Conservation (phyloP, 2,888 invertebrate genomes). For the Willowsia nigromaculata region DNA sequence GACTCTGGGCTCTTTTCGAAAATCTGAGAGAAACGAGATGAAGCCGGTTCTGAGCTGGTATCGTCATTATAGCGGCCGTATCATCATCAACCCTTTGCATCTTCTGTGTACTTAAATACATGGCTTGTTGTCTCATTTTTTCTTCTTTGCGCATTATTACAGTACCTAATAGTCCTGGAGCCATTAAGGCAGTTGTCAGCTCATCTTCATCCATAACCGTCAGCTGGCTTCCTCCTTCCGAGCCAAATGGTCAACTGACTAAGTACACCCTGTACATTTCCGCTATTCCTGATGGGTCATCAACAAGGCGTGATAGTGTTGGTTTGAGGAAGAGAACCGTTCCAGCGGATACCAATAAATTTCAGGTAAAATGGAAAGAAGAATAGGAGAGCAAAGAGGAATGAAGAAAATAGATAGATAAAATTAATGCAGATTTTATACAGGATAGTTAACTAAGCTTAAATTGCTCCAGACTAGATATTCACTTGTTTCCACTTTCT, state of each 20-base stretch:
- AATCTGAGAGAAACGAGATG: background rate
- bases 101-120: background rate
- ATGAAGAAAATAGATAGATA: background rate
- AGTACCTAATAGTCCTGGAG: slow-evolving; percentile 81
- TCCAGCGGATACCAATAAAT: slow-evolving; percentile 69
- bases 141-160: background rate
- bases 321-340: slow-evolving; percentile 63
- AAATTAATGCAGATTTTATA: slow-evolving; percentile 20
- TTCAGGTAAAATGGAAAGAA: slow-evolving; percentile 64
- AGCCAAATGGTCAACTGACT: slow-evolving; percentile 84
- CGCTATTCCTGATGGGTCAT: slow-evolving; percentile 42
- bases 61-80: background rate
- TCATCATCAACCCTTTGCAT: background rate
- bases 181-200: slow-evolving; percentile 81
- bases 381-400: background rate
- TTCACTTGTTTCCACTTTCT: background rate
- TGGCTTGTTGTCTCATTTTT: slow-evolving; percentile 43
- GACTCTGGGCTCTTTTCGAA: background rate
- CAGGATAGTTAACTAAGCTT: background rate
- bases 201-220: slow-evolving; percentile 80
- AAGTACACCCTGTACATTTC: slow-evolving; percentile 84
- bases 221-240: slow-evolving; percentile 84
- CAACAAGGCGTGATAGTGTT: slow-evolving; percentile 37
- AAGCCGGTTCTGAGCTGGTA: background rate
- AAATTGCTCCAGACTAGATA: background rate